Evolutionary conservation across 2,113 vertebrate species (phyloP).

Genomic region (Microcebus ravelobensis): DNA sequence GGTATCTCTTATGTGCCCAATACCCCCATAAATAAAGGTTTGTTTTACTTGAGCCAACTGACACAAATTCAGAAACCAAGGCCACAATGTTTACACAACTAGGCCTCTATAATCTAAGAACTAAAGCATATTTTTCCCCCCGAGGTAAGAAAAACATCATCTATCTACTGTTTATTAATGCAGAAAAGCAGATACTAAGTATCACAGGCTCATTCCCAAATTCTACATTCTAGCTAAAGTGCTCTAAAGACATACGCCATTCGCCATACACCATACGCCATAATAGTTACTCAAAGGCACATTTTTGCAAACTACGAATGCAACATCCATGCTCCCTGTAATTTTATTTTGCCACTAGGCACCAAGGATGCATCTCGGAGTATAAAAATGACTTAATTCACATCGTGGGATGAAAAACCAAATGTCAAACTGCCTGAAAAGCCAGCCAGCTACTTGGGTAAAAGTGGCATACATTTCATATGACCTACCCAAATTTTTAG

Average conservation of each 20-base stretch:
- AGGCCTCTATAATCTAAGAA: constrained; percentile 41
- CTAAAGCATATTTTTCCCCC: neutral
- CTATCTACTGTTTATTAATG: constrained; percentile 10
- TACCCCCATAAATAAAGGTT: neutral
- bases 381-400: constrained; percentile 59
- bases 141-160: constrained; percentile 1
- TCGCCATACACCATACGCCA: neutral
- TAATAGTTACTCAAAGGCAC: constrained; percentile 50
- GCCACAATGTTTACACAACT: constrained; percentile 35
- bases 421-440: constrained; percentile 38
- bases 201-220: constrained; percentile 4
- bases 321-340: constrained; percentile 28
- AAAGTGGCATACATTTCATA: constrained; percentile 24
- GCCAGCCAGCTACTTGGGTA: neutral
- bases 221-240: constrained; percentile 49
- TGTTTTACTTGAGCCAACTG: neutral
- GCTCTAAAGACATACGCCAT: constrained; percentile 22
- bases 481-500: constrained; percentile 34
- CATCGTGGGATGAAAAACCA: constrained; percentile 33
- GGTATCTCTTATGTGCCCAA: neutral
- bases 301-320: constrained; percentile 34
- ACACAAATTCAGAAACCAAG: constrained; percentile 55
- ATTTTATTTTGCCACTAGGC: constrained; percentile 42
- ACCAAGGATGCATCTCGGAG: constrained; percentile 1
- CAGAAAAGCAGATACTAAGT: neutral